Percentiles rank a stretch among this genome's conserved stretches.
Evolutionary conservation across 2,113 vertebrate genomes (phyloP).

Genomic region (Acrocephalus arundinaceus): DNA sequence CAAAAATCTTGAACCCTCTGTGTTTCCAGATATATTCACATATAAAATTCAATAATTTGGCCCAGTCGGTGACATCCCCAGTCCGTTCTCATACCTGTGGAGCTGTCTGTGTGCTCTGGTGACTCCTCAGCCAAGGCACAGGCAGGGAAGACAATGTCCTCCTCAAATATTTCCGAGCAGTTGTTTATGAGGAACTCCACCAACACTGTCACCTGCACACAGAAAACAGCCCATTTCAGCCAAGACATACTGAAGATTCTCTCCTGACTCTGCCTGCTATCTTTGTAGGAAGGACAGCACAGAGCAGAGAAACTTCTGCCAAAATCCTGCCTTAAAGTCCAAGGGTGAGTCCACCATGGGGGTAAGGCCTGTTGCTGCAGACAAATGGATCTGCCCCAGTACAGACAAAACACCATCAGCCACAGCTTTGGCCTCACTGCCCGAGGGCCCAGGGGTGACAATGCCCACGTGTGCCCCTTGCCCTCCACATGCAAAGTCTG

Average conservation of each 20-base stretch:
- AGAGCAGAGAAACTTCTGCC: neutral
- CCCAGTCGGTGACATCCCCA: neutral
- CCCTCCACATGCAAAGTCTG: neutral
- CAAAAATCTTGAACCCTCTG: neutral
- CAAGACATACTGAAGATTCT: neutral
- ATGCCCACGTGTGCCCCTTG: neutral
- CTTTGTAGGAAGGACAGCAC: neutral
- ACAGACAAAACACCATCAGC: neutral
- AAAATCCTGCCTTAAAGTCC: neutral
- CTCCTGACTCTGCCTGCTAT: neutral
- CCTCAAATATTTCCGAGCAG: slow-evolving; percentile 85
- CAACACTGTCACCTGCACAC: slow-evolving; percentile 81
- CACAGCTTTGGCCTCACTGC: neutral
- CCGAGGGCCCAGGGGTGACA: fast-evolving
- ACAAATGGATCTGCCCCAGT: neutral
- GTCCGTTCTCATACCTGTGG: slow-evolving; percentile 66
- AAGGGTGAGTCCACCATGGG: neutral
- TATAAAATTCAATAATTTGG: neutral
- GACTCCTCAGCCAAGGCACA: slow-evolving; percentile 73
- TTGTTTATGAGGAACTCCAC: slow-evolving; percentile 91
- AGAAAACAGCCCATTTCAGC: neutral
- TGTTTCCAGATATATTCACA: neutral
- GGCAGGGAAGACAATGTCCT: slow-evolving; percentile 72
- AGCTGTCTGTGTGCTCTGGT: slow-evolving; percentile 69
- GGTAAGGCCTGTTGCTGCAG: neutral